These are phyloP conservation scores for Chelonia mydas DNA, from an alignment of 2,797 vertebrate genomes.

Conservation along the genomic window DNA sequence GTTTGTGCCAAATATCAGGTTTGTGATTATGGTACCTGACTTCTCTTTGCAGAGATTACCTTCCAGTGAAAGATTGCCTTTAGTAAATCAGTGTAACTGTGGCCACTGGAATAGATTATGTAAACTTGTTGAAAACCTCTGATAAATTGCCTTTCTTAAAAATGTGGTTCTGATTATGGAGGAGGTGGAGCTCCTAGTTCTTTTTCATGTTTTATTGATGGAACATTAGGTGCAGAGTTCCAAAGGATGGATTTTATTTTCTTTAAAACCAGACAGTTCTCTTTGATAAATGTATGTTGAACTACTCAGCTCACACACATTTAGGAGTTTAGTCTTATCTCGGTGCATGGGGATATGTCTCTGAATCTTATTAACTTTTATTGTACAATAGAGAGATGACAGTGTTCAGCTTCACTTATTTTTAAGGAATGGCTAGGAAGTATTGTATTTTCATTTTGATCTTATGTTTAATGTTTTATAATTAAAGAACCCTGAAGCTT, in stretches of 20 bases:
- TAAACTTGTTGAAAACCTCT: background rate
- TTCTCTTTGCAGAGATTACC: conserved; percentile 21
- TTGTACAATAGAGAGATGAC: conserved; percentile 16
- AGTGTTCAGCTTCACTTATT: background rate
- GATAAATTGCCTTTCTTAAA: background rate
- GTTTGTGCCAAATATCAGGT: conserved; percentile 39
- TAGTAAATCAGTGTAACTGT: background rate
- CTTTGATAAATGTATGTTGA: conserved; percentile 20
- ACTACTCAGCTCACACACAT: background rate
- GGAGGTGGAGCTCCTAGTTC: background rate
- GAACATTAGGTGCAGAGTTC: background rate
- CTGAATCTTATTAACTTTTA: conserved; percentile 48
- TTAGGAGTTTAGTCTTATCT: background rate
- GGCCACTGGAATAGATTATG: background rate
- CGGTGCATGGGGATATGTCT: background rate
- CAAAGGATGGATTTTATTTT: background rate
- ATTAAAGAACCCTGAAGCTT: background rate
- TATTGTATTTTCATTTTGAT: conserved; percentile 31
- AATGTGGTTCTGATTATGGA: background rate
- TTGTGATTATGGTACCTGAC: conserved; percentile 36
- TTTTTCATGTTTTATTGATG: background rate
- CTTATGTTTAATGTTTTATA: background rate
- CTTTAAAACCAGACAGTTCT: background rate
- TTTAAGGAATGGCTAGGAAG: background rate
- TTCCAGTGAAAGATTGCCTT: background rate